phyloP scores from a whole-genome alignment of 2,113 vertebrate genomes.

The Serinus canaria region DNA sequence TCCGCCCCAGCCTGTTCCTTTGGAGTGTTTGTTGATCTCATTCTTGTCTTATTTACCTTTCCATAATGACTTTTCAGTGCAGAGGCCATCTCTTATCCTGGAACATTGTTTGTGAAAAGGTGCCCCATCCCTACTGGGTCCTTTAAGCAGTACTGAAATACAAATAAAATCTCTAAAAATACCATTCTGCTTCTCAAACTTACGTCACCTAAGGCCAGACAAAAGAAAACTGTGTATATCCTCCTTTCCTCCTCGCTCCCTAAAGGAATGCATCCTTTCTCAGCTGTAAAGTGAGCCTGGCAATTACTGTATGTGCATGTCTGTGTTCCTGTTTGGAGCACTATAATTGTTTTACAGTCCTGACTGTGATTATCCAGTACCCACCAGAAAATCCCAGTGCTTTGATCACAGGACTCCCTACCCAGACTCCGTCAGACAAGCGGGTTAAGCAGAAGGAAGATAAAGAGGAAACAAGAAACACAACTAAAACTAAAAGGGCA shows the following conservation, averaged over 20 bases:
- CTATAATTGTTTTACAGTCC: constrained; percentile 63
- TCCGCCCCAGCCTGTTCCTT: background rate
- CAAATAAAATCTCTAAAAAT: constrained; percentile 57
- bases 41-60: constrained; percentile 53
- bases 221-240: constrained; percentile 54
- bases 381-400: constrained; percentile 54
- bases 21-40: constrained; percentile 52
- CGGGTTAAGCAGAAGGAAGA: constrained; percentile 16
- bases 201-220: constrained; percentile 49
- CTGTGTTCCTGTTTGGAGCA: constrained; percentile 61
- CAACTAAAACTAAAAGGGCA: background rate
- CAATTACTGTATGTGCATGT: constrained; percentile 59
- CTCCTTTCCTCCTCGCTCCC: background rate
- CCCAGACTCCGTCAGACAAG: background rate
- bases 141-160: background rate
- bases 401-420: constrained; percentile 61
- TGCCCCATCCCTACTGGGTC: constrained; percentile 1
- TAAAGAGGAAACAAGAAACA: constrained; percentile 47
- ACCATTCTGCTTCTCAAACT: background rate
- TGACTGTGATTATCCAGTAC: constrained; percentile 57
- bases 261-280: constrained; percentile 57
- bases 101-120: constrained; percentile 46
- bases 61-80: constrained; percentile 49
- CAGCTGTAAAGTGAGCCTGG: constrained; percentile 39
- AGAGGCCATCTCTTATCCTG: constrained; percentile 39